Evolutionary conservation across 2,888 invertebrate species (phyloP).

Genomic region (Dynastes hyllus): DNA sequence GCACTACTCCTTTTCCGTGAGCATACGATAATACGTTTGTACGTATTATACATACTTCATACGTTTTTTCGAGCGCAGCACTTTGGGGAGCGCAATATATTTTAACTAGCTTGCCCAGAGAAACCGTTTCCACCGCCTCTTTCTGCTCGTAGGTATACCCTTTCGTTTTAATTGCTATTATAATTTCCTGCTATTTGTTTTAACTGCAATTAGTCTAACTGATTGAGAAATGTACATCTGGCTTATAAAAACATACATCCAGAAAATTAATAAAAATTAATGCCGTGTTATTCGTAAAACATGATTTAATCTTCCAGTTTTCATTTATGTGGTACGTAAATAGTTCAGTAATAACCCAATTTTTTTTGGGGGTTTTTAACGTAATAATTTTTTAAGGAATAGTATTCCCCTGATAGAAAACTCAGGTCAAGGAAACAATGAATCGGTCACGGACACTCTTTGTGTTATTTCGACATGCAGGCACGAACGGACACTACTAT

Average conservation of each 20-base stretch:
- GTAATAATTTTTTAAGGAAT: too few species aligned
- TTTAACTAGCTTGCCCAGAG: slow-evolving; percentile 5
- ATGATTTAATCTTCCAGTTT: too few species aligned
- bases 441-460: too few species aligned
- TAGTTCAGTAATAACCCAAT: too few species aligned
- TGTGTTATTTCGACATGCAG: too few species aligned
- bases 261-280: too few species aligned
- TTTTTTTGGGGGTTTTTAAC: too few species aligned
- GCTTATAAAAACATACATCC: background rate
- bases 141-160: slow-evolving; percentile 9
- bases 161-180: slow-evolving; percentile 32
- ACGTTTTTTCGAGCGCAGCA: slow-evolving; percentile 17
- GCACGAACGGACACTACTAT: too few species aligned
- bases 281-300: too few species aligned
- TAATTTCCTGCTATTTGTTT: slow-evolving; percentile 45
- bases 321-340: too few species aligned
- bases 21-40: slow-evolving; percentile 2
- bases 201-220: slow-evolving; percentile 40
- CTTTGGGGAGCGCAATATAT: slow-evolving; percentile 31
- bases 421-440: too few species aligned
- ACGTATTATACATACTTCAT: background rate
- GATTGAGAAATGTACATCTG: slow-evolving; percentile 17
- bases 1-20: slow-evolving; percentile 62
- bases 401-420: too few species aligned
- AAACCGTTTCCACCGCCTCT: slow-evolving; percentile 1